Evolutionary conservation across 2,888 invertebrate genomes (phyloP).

Genomic region (Congeria kusceri): DNA sequence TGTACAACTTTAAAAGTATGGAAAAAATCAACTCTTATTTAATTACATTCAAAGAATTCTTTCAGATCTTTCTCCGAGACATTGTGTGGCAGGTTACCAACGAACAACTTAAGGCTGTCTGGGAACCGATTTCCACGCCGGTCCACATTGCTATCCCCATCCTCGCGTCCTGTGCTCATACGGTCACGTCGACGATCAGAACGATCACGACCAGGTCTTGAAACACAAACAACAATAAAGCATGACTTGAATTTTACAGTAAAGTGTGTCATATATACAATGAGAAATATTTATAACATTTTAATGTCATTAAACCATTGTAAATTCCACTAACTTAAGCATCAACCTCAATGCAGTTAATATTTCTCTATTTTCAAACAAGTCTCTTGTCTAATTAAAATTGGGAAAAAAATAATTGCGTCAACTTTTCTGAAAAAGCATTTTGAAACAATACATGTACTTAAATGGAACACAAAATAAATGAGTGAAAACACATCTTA

Average conservation of each 20-base stretch:
- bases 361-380: too few relatives aligned
- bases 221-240: slow-evolving; percentile 6
- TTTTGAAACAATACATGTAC: too few relatives aligned
- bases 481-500: too few relatives aligned
- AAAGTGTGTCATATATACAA: too few relatives aligned
- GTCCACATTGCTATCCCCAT: slow-evolving; percentile 68
- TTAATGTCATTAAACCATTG: neutral
- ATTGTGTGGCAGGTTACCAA: slow-evolving; percentile 96
- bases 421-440: too few relatives aligned
- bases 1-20: too few relatives aligned
- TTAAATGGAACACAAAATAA: too few relatives aligned
- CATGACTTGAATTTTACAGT: too few relatives aligned
- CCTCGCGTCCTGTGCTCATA: slow-evolving; percentile 72
- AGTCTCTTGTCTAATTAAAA: too few relatives aligned
- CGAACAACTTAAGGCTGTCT: slow-evolving; percentile 96
- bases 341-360: too few relatives aligned
- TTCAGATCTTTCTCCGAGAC: slow-evolving; percentile 94
- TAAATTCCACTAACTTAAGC: neutral
- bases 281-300: neutral
- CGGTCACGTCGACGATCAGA: slow-evolving; percentile 70
- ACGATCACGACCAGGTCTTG: slow-evolving; percentile 43
- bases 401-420: too few relatives aligned
- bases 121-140: slow-evolving; percentile 87
- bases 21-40: too few relatives aligned
- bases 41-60: slow-evolving; percentile 85